Percentiles rank a stretch among this genome's conserved stretches.
Evolutionary conservation across 2,113 vertebrate species (phyloP).

Genomic region (Syngnathoides biaculeatus): DNA sequence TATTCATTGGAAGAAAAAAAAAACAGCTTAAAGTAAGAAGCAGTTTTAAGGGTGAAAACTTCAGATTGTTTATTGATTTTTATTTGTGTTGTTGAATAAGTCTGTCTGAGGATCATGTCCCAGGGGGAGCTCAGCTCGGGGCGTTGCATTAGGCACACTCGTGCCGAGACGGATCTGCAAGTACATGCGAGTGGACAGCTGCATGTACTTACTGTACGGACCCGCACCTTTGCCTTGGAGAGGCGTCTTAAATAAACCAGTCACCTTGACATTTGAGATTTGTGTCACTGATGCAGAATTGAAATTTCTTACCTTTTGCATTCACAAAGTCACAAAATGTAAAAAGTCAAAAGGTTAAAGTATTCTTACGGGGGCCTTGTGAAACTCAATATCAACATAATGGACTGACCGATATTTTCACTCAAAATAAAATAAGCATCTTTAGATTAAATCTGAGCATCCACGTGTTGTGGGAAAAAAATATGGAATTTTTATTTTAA

Average conservation of each 20-base stretch:
- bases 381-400: not conserved
- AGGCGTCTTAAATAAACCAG: conserved; percentile 6
- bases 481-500: too few relatives aligned
- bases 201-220: conserved; percentile 11
- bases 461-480: too few relatives aligned
- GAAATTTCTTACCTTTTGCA: conserved; percentile 12
- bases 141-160: conserved; percentile 49
- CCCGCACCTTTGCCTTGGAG: conserved; percentile 42
- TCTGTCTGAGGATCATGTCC: conserved; percentile 83
- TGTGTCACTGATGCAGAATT: conserved; percentile 11
- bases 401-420: not conserved
- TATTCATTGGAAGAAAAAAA: conserved; percentile 91
- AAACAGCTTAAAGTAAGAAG: conserved; percentile 48
- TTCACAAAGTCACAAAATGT: conserved; percentile 12
- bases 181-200: conserved; percentile 28
- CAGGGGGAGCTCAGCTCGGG: conserved; percentile 53
- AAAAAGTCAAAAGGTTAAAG: not conserved
- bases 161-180: conserved; percentile 35
- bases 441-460: not conserved
- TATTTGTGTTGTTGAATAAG: conserved; percentile 97
- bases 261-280: conserved; percentile 17
- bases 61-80: conserved; percentile 99
- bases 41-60: conserved; percentile 87
- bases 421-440: not conserved
- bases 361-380: not conserved